phyloP scores from a whole-genome alignment of 2,797 vertebrate genomes.

The Trematomus bernacchii region DNA sequence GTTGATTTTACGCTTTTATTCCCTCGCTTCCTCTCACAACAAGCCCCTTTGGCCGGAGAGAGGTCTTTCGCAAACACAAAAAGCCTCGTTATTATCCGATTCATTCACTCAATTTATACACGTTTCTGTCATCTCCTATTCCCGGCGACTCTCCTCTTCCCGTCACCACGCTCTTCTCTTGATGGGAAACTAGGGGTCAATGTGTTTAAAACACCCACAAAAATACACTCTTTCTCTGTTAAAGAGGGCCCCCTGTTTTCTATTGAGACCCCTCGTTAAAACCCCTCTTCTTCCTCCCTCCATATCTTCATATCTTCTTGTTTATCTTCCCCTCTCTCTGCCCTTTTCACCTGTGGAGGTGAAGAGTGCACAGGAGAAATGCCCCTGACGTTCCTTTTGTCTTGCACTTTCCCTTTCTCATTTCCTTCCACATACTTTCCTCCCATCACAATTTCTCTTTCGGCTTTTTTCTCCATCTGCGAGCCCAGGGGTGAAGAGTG shows the following conservation, averaged over 20 bases:
- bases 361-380: slow-evolving; percentile 53
- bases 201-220: slow-evolving; percentile 62
- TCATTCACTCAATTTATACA: slow-evolving; percentile 23
- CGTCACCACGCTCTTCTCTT: slow-evolving; percentile 17
- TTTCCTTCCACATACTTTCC: slow-evolving; percentile 72
- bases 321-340: neutral
- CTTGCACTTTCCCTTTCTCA: slow-evolving; percentile 65
- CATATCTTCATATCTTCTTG: neutral
- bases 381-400: slow-evolving; percentile 41
- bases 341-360: slow-evolving; percentile 56
- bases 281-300: slow-evolving; percentile 23
- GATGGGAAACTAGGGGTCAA: slow-evolving; percentile 52
- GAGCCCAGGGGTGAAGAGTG: slow-evolving; percentile 52
- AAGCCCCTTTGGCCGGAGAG: slow-evolving; percentile 20
- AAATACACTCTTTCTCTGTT: slow-evolving; percentile 30
- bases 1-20: neutral
- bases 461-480: neutral
- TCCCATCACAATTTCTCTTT: slow-evolving; percentile 56
- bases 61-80: neutral
- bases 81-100: slow-evolving; percentile 32
- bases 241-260: slow-evolving; percentile 57
- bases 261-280: slow-evolving; percentile 73
- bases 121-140: slow-evolving; percentile 25
- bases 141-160: neutral
- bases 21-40: neutral